phyloP scores from a whole-genome alignment of 2,113 vertebrate genomes.

The Canis aureus region DNA sequence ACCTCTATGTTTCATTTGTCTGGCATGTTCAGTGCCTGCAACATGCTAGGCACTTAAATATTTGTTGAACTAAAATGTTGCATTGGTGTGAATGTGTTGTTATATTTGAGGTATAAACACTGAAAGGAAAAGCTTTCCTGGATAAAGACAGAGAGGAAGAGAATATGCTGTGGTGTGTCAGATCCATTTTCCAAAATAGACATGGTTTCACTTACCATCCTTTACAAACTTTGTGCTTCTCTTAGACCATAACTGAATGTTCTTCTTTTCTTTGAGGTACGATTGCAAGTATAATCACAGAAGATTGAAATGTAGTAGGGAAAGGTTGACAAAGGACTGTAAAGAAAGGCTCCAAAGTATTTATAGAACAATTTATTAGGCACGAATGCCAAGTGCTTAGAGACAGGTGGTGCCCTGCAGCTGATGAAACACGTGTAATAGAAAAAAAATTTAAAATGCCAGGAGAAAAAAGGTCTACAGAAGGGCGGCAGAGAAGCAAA shows the following conservation, averaged over 20 bases:
- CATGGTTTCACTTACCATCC: not conserved
- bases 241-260: not conserved
- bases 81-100: not conserved
- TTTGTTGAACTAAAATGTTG: slow-evolving; percentile 6
- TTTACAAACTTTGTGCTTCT: not conserved
- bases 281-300: slow-evolving; percentile 23
- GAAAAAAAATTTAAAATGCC: slow-evolving; percentile 70
- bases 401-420: slow-evolving; percentile 52
- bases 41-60: not conserved
- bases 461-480: slow-evolving; percentile 26
- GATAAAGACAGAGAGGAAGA: not conserved
- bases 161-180: not conserved
- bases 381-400: slow-evolving; percentile 58
- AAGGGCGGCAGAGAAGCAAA: slow-evolving; percentile 44
- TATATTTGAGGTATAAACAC: not conserved
- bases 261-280: slow-evolving; percentile 57
- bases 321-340: slow-evolving; percentile 52
- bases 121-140: slow-evolving; percentile 4
- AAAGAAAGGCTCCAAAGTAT: slow-evolving; percentile 64
- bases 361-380: slow-evolving; percentile 64
- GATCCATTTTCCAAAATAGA: not conserved
- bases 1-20: not conserved
- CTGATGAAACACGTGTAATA: not conserved
- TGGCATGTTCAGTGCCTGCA: not conserved
- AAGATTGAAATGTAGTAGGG: slow-evolving; percentile 56